A percentile compares a stretch with the other conserved stretches of the same genome.
These are phyloP conservation scores for Eudasyphora cyanicolor DNA, from an alignment of 2,888 invertebrate genomes.

Conservation along the genomic window DNA sequence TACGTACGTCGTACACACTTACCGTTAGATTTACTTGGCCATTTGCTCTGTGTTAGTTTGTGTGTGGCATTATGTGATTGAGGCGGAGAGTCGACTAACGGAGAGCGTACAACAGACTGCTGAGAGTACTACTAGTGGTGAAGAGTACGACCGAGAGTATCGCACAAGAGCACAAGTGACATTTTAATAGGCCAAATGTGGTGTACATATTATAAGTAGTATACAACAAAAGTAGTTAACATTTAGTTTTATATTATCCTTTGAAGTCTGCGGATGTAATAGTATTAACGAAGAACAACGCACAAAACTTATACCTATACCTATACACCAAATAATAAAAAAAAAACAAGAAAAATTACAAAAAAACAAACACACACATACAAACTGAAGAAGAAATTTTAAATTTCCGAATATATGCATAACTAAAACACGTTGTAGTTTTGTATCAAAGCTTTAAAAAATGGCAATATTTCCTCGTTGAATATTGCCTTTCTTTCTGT, in stretches of 20 bases:
- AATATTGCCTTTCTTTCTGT: conserved; percentile 25
- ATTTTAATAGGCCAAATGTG: conserved; percentile 62
- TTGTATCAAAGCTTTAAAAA: conserved; percentile 61
- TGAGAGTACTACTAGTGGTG: neutral
- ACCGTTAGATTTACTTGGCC: no score
- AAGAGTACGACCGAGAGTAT: neutral
- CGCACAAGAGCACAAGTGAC: conserved; percentile 24
- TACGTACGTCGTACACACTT: no score
- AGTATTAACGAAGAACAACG: conserved; percentile 56
- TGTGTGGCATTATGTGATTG: neutral
- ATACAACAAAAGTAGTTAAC: conserved; percentile 56
- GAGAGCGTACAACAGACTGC: neutral
- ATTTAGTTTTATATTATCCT: conserved; percentile 65
- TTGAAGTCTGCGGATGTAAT: conserved; percentile 62
- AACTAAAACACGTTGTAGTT: no score
- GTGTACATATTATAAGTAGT: conserved; percentile 55
- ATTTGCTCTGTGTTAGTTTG: conserved; percentile 1
- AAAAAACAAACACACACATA: conserved; percentile 36
- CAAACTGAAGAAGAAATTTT: neutral
- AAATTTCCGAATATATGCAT: neutral
- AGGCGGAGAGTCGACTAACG: neutral
- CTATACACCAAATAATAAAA: conserved; percentile 13
- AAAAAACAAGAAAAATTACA: conserved; percentile 12
- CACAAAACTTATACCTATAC: conserved; percentile 50
- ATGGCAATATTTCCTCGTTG: conserved; percentile 47